Conservation (phyloP, 1,140 invertebrate genomes). For the Sinella curviseta region DNA sequence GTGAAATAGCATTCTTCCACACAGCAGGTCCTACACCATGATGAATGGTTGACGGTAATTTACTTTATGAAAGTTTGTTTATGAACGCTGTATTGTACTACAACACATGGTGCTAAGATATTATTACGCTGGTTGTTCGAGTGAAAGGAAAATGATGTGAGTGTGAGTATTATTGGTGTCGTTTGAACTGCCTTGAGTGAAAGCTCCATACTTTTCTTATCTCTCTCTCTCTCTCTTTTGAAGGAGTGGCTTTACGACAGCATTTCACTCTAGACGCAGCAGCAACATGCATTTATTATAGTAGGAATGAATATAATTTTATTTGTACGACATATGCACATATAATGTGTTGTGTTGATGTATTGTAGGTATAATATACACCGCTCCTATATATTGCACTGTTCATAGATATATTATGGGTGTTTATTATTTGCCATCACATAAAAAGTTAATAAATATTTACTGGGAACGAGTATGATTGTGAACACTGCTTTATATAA, state of each 20-base stretch:
- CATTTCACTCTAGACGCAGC: too few relatives aligned
- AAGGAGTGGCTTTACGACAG: background rate
- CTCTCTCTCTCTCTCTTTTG: background rate
- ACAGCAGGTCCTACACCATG: background rate
- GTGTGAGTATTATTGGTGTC: background rate
- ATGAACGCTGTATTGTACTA: background rate
- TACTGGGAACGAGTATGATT: background rate
- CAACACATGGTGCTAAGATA: background rate
- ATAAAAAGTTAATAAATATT: background rate
- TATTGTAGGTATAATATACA: too few relatives aligned
- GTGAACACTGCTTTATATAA: too few relatives aligned
- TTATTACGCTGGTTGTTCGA: background rate
- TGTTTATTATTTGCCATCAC: too few relatives aligned
- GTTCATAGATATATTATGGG: background rate
- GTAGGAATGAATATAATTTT: too few relatives aligned
- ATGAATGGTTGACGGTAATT: slow-evolving; percentile 7
- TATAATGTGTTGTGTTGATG: too few relatives aligned
- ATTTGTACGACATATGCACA: too few relatives aligned
- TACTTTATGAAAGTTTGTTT: background rate
- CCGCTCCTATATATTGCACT: too few relatives aligned
- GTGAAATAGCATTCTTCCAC: background rate
- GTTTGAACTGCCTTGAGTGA: background rate
- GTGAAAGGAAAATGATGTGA: background rate
- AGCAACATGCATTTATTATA: background rate
- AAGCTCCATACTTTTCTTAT: background rate